Base-by-base conservation (phyloP, 2,888 invertebrate species). In the Folsomia candida region DNA sequence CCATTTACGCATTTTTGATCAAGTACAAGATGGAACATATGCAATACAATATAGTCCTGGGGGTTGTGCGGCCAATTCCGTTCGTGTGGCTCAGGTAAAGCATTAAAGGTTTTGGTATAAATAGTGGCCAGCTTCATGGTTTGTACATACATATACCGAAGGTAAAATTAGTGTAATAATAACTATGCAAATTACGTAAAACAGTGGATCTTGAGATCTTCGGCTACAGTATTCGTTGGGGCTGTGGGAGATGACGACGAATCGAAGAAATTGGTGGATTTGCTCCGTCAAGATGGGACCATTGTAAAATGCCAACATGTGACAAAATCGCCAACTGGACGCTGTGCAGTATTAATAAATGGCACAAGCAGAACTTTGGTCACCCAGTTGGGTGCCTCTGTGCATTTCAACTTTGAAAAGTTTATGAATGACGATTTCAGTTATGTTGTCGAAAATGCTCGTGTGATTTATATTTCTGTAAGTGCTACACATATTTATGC, bases 41-140 rank as follows among this genome's bases (percentile, higher is more conserved):
- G 27, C 62, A 24, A 54, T 72, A 4, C 26, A 11, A 1, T 18
- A 68, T 20, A 47, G 51, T 6, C 67, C 69, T 0, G 72, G 72
- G 26, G 72, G 72, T 1, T 72, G 69, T 9, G 72, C 69, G 0
- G 25, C 67, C 59, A 72, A 72, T 24, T 69, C 72, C 1, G 61
- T 64, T 1, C 51, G 72, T 57, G 63, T 72, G 62, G 37, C 68
- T 1, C 72, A 72, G 62, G 72, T 68, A 71, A 51, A 24, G 2
- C 1, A 57, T 26, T 22, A 58, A n/a, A n/a, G n/a, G n/a, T n/a
- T n/a, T n/a, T n/a, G n/a, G n/a, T n/a, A n/a, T n/a, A n/a, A n/a
- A n/a, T n/a, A n/a, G n/a, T n/a, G n/a, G n/a, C n/a, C n/a, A n/a
- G n/a, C n/a, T n/a, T n/a, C n/a, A n/a, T n/a, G n/a, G n/a, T n/a